phyloP scores from a whole-genome alignment of 1,140 invertebrate species.

The Brachionus paranguensis region DNA sequence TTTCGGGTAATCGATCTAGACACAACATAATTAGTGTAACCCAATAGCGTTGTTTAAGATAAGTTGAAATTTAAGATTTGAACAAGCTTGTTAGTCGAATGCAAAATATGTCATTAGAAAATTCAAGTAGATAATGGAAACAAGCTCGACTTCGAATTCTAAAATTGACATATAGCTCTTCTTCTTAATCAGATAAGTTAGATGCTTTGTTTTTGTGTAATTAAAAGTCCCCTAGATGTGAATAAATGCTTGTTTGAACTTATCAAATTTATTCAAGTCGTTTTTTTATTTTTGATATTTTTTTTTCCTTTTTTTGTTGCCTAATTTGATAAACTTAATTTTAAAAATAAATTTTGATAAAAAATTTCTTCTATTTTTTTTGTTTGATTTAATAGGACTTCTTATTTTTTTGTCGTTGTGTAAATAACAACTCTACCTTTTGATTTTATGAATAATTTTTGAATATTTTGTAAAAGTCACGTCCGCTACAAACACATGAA shows the following conservation, averaged over 20 bases:
- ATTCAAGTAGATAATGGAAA: neutral
- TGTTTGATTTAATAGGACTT: neutral
- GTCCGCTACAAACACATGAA: neutral
- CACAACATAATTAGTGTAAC: neutral
- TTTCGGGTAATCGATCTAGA: slow-evolving; percentile 36
- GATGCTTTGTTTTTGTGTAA: neutral
- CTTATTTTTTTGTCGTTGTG: neutral
- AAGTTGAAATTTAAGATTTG: slow-evolving; percentile 6
- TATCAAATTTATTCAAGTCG: neutral
- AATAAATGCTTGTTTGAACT: neutral
- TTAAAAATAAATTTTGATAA: neutral
- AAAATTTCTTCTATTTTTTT: neutral
- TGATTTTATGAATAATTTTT: neutral
- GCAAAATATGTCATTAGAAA: slow-evolving; percentile 3
- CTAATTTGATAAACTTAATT: neutral
- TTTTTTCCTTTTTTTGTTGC: neutral
- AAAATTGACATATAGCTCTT: neutral
- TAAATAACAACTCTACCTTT: neutral
- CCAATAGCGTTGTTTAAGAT: neutral
- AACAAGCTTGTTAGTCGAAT: neutral
- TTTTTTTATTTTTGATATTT: no score
- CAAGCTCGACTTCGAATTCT: neutral
- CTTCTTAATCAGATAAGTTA: neutral
- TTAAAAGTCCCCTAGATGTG: neutral
- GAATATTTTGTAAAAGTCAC: neutral